Percentiles rank a stretch among this genome's conserved stretches.
Evolutionary conservation across 2,888 invertebrate genomes (phyloP).

Genomic region (Polymixis flavicincta): DNA sequence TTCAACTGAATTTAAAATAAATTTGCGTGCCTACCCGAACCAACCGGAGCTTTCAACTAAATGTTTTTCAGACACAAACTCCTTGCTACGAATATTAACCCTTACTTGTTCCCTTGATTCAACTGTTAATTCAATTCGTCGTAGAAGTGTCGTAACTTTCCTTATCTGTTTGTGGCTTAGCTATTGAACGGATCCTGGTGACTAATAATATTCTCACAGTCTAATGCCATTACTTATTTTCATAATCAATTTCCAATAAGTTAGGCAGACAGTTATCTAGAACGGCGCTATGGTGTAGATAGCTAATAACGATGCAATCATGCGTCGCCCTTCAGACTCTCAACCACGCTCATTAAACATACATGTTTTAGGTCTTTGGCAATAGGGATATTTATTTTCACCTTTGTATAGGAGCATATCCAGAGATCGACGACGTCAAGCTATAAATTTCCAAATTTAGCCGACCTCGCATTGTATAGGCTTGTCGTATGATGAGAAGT

Average conservation of each 20-base stretch:
- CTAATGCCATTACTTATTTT: slow-evolving; percentile 39
- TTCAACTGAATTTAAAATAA: no score
- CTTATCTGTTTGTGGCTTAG: neutral
- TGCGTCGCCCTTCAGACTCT: slow-evolving; percentile 35
- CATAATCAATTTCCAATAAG: slow-evolving; percentile 33
- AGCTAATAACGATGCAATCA: slow-evolving; percentile 32
- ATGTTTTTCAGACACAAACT: neutral
- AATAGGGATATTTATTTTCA: neutral
- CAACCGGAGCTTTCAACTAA: neutral
- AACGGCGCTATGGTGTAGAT: slow-evolving; percentile 28
- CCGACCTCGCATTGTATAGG: neutral
- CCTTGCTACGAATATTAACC: neutral
- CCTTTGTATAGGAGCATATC: slow-evolving; percentile 4
- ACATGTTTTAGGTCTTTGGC: neutral
- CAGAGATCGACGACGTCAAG: neutral
- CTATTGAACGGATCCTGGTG: slow-evolving; percentile 21
- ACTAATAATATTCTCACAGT: slow-evolving; percentile 30
- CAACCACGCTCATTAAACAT: slow-evolving; percentile 13
- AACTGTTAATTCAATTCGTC: no score
- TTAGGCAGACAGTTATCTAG: slow-evolving; percentile 12
- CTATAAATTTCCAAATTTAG: neutral
- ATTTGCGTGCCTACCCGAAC: no score
- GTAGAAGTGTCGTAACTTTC: no score
- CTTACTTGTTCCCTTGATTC: neutral
- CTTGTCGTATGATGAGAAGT: neutral